These are phyloP conservation scores for Thumatha senex DNA, from an alignment of 2,888 invertebrate species.

Conservation along the genomic window DNA sequence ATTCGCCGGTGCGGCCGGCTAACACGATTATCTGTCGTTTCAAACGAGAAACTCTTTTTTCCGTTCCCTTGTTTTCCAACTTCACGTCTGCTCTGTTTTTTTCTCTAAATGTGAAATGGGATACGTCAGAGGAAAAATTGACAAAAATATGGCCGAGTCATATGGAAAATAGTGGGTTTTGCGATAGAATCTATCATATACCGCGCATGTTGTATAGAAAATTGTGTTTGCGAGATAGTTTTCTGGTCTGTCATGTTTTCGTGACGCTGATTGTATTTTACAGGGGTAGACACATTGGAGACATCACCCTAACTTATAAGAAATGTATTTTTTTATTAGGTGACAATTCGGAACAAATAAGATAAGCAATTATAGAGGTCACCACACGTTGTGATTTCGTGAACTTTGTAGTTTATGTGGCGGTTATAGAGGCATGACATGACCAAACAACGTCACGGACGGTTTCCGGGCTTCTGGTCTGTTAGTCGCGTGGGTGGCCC, in stretches of 20 bases:
- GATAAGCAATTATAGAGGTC: conserved; percentile 18
- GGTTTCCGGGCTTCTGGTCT: conserved; percentile 30
- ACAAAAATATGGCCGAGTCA: conserved; percentile 77
- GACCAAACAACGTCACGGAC: conserved; percentile 38
- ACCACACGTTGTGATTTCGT: conserved; percentile 15
- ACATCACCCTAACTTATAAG: conserved; percentile 14
- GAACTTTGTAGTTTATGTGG: conserved; percentile 6
- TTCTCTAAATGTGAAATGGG: conserved; percentile 81
- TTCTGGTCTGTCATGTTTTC: conserved; percentile 61
- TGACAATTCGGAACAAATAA: conserved; percentile 23
- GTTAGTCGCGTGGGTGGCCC: conserved; percentile 47
- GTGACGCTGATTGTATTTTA: conserved; percentile 30
- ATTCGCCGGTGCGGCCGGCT: conserved; percentile 76
- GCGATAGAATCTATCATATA: conserved; percentile 73
- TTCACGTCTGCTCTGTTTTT: conserved; percentile 79
- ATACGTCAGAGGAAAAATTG: conserved; percentile 82
- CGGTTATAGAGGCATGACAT: conserved; percentile 19
- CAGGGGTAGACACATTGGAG: background rate
- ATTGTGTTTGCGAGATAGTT: conserved; percentile 69
- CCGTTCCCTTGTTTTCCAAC: conserved; percentile 81
- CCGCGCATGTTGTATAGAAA: conserved; percentile 53
- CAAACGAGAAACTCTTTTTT: conserved; percentile 78
- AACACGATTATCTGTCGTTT: conserved; percentile 82
- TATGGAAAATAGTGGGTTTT: conserved; percentile 79
- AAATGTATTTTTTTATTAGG: conserved; percentile 25